Percentiles rank a stretch among this genome's conserved stretches.
Conservation (phyloP, 2,888 invertebrate species). For the Mimumesa dahlbomi region DNA sequence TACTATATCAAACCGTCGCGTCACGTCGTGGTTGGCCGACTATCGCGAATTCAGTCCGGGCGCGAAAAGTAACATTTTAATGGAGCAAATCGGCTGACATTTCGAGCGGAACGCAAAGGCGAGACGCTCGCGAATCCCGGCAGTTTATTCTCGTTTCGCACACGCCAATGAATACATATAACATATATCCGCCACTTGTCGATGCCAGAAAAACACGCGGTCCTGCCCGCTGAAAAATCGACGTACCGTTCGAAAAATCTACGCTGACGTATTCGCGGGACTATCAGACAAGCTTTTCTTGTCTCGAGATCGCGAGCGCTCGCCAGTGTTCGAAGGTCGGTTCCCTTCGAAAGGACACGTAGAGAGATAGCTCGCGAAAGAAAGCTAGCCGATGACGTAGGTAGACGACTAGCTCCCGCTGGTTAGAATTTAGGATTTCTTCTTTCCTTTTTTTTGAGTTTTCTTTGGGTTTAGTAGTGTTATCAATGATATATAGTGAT, state of each 20-base stretch:
- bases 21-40: not conserved
- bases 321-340: too few species aligned
- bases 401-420: slow-evolving; percentile 56
- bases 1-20: not conserved
- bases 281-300: too few species aligned
- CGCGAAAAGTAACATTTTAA: not conserved
- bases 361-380: slow-evolving; percentile 33
- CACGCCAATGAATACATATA: too few species aligned
- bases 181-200: too few species aligned
- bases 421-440: slow-evolving; percentile 49
- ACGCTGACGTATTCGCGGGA: too few species aligned
- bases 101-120: slow-evolving; percentile 8
- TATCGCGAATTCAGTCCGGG: not conserved
- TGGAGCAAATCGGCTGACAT: slow-evolving; percentile 42
- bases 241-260: too few species aligned
- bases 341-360: not conserved
- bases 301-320: slow-evolving; percentile 8
- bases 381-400: slow-evolving; percentile 41
- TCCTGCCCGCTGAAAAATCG: too few species aligned
- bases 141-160: too few species aligned
- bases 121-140: slow-evolving; percentile 23
- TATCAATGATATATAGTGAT: slow-evolving; percentile 51
- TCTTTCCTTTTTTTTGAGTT: slow-evolving; percentile 27
- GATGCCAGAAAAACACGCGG: too few species aligned
- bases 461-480: slow-evolving; percentile 57